Evolutionary conservation across 2,888 invertebrate genomes (phyloP).

Genomic region (Tanaodytes sp.): DNA sequence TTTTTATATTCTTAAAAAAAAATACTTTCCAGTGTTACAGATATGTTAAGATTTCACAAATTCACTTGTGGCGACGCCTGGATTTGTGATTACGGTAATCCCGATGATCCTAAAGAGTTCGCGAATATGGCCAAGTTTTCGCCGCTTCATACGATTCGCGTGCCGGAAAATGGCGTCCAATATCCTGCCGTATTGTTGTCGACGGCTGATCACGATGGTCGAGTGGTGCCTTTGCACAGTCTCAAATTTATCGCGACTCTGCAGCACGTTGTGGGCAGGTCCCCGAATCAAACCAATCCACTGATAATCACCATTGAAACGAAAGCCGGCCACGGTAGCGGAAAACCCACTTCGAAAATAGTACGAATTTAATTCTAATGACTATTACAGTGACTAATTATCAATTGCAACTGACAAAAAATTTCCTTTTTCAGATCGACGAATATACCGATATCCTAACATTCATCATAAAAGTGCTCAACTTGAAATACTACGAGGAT

Average conservation of each 20-base stretch:
- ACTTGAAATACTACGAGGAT: slow-evolving; percentile 76
- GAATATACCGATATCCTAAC: slow-evolving; percentile 92
- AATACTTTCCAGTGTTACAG: slow-evolving; percentile 83
- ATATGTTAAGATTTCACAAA: slow-evolving; percentile 97
- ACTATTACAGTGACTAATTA: slow-evolving; percentile 1
- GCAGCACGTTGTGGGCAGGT: slow-evolving; percentile 81
- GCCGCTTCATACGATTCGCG: slow-evolving; percentile 90
- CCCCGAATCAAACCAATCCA: slow-evolving; percentile 84
- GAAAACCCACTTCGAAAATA: slow-evolving; percentile 95
- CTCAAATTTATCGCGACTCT: slow-evolving; percentile 94
- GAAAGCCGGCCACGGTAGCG: slow-evolving; percentile 96
- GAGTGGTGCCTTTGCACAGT: slow-evolving; percentile 97
- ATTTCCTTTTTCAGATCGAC: slow-evolving; percentile 94
- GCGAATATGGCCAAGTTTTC: slow-evolving; percentile 89
- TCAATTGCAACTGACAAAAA: no score
- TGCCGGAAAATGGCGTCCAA: slow-evolving; percentile 79
- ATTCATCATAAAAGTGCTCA: slow-evolving; percentile 84
- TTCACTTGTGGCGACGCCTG: slow-evolving; percentile 98
- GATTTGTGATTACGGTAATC: slow-evolving; percentile 95
- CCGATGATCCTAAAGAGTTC: slow-evolving; percentile 90
- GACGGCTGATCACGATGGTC: slow-evolving; percentile 99
- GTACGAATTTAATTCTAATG: slow-evolving; percentile 76
- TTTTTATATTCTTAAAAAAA: background rate
- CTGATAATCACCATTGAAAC: slow-evolving; percentile 92
- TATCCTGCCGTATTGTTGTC: slow-evolving; percentile 93